phyloP scores from a whole-genome alignment of 2,113 vertebrate genomes.

The Australoheros scitulus region DNA sequence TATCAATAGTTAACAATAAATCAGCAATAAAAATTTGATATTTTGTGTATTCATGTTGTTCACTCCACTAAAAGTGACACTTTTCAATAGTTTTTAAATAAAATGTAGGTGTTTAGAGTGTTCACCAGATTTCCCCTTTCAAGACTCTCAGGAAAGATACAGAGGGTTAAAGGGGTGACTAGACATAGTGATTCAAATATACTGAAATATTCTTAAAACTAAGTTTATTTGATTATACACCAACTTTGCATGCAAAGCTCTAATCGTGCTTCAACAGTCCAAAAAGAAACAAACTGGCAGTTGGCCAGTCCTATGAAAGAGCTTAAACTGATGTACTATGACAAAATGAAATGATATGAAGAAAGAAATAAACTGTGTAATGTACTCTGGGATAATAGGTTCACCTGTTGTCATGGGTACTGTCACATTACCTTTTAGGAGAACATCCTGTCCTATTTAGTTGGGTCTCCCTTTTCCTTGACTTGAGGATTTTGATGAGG shows the following conservation, averaged over 20 bases:
- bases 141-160: neutral
- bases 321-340: neutral
- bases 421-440: neutral
- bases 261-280: no score
- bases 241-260: neutral
- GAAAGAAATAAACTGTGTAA: neutral
- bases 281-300: neutral
- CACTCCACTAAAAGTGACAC: neutral
- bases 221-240: neutral
- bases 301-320: neutral
- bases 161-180: neutral
- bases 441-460: neutral
- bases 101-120: neutral
- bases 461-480: neutral
- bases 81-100: neutral
- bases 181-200: neutral
- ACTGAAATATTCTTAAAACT: neutral
- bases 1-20: no score
- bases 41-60: no score
- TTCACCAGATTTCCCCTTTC: neutral
- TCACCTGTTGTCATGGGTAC: neutral
- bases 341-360: neutral
- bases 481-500: neutral
- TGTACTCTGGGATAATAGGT: neutral
- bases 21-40: no score